Percentiles rank a stretch among this genome's conserved stretches.
phyloP scores from a whole-genome alignment of 2,113 vertebrate species.

The Thamnaconus septentrionalis region DNA sequence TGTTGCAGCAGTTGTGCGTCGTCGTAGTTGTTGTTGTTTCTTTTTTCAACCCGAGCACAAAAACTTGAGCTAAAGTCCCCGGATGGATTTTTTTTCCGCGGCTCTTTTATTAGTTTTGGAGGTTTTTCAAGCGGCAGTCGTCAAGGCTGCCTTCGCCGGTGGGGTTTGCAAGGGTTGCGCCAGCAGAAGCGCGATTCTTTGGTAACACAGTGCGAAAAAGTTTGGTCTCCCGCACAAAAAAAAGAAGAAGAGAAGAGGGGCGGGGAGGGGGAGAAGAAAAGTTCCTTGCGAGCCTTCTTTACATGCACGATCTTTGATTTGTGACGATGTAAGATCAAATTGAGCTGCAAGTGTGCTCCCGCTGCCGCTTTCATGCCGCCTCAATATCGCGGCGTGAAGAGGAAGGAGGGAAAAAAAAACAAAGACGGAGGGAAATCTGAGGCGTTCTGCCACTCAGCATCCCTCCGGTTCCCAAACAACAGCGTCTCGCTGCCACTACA shows the following conservation, averaged over 20 bases:
- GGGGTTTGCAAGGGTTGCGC: constrained; percentile 69
- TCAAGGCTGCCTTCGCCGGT: constrained; percentile 46
- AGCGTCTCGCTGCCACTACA: constrained; percentile 74
- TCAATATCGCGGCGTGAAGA: constrained; percentile 70
- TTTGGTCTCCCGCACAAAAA: constrained; percentile 69
- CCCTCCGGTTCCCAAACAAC: constrained; percentile 75
- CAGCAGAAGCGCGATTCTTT: constrained; percentile 64
- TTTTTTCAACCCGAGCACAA: constrained; percentile 44
- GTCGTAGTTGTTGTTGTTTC: constrained; percentile 25
- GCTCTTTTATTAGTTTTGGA: constrained; percentile 66
- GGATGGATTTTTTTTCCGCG: constrained; percentile 48
- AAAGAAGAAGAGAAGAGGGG: neutral
- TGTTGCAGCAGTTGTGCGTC: constrained; percentile 3
- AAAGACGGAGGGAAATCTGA: constrained; percentile 72
- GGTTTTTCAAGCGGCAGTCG: constrained; percentile 37
- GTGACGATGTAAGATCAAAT: constrained; percentile 79
- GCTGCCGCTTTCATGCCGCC: constrained; percentile 72
- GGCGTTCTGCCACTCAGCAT: constrained; percentile 77
- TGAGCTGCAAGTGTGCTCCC: constrained; percentile 70
- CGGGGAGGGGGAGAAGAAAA: constrained; percentile 17
- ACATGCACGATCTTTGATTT: constrained; percentile 78
- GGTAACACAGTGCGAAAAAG: constrained; percentile 69
- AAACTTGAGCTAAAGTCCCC: constrained; percentile 57
- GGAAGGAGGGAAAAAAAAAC: constrained; percentile 71
- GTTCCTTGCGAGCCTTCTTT: constrained; percentile 69